Base-by-base conservation (phyloP, 2,113 vertebrate genomes). In the Choloepus hoffmanni region DNA sequence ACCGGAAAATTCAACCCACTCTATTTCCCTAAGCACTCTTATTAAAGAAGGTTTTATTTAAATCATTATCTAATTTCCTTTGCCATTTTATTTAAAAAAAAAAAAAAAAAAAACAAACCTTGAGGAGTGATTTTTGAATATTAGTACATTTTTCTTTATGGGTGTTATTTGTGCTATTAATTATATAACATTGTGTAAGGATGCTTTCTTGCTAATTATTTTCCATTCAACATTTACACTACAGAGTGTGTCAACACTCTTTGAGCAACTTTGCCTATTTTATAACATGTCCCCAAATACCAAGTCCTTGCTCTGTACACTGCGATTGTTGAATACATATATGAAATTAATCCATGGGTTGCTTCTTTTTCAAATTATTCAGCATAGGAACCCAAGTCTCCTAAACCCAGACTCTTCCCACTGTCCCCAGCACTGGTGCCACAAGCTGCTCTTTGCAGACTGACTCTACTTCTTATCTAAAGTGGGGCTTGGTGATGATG, bases 41-140 rank as follows among this genome's bases (percentile, higher is more conserved):
- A 89, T 94, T 89, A 84, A 93, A 62, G 13, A 89, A 48, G 6
- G 12, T 73, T 95, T 97, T 95, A 97, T 36, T 97, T 87, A 95
- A 93, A 73, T 89, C 4, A 91, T 93, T 94, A 95, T 87, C 85
- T 86, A 87, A 95, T 95, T 95, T 90, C 83, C 40, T 85, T 95
- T 95, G 53, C 50, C 43, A 89, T 95, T 95, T 94, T 91, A 90
- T 92, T 92, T 36, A 36, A 36, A 36, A 36, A 36, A 36, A 36
- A 36, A 36, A 36, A 36, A 36, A 36, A 36, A 14, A 33, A 48
- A 84, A 85, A 90, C 67, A 76, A 65, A 63, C 40, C 68, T 58
- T 50, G 16, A 21, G 70, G 55, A 50, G 24, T 82, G 87, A 72
- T 92, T 77, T 67, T 89, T 86, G 58, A 21, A 92, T 93, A 95